Evolutionary conservation across 2,113 vertebrate species (phyloP).

Genomic region (Psophia crepitans): DNA sequence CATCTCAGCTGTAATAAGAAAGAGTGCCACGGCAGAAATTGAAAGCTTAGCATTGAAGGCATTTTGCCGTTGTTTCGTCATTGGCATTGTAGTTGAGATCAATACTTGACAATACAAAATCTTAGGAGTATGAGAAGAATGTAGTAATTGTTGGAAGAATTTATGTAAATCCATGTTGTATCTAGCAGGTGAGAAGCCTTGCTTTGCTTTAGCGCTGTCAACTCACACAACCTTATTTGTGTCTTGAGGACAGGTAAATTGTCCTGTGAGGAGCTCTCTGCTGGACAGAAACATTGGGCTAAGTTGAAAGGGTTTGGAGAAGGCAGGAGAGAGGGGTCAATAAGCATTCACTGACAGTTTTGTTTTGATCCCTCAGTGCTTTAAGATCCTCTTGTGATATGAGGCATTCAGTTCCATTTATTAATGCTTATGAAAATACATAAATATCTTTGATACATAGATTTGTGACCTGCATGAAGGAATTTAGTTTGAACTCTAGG

Average conservation of each 20-base stretch:
- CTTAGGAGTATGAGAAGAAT: background rate
- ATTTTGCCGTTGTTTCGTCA: background rate
- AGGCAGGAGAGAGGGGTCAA: background rate
- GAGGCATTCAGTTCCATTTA: background rate
- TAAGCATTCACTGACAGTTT: background rate
- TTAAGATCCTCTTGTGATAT: background rate
- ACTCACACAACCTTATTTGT: background rate
- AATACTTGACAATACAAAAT: background rate
- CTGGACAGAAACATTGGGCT: background rate
- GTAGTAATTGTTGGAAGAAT: background rate
- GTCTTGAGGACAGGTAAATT: background rate
- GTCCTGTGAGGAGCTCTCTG: background rate
- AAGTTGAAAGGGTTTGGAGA: background rate
- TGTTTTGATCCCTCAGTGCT: background rate
- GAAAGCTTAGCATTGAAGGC: background rate
- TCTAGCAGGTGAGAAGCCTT: background rate
- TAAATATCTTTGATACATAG: background rate
- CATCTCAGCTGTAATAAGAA: background rate
- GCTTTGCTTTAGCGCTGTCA: background rate
- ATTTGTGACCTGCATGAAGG: background rate
- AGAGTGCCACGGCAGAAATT: background rate
- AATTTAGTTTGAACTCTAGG: background rate
- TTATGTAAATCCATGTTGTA: background rate
- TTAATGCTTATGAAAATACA: background rate
- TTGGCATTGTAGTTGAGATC: background rate